phyloP scores from a whole-genome alignment of 1,140 invertebrate genomes.

The Meteorus sp. region DNA sequence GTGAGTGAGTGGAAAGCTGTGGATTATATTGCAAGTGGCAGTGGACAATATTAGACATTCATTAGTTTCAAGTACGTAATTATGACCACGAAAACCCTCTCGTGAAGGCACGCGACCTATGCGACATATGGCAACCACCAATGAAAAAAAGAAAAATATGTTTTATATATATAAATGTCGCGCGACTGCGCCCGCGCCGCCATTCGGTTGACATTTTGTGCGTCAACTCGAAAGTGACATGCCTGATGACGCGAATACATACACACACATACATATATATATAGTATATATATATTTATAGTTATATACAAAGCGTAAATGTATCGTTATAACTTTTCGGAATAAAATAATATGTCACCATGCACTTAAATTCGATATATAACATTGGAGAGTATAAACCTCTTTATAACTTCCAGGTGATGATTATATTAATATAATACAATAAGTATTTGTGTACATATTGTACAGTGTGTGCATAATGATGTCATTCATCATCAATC shows the following conservation, averaged over 20 bases:
- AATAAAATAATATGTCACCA: too few species aligned
- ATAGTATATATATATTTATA: conserved; percentile 8
- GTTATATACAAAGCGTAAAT: too few species aligned
- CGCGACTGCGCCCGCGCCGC: too few species aligned
- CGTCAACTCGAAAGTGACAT: conserved; percentile 18
- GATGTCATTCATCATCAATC: not conserved
- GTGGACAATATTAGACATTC: conserved; percentile 51
- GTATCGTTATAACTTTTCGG: too few species aligned
- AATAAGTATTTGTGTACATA: too few species aligned
- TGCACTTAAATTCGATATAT: too few species aligned
- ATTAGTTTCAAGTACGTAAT: conserved; percentile 51
- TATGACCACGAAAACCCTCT: conserved; percentile 42
- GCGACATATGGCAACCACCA: conserved; percentile 46
- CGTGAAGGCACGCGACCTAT: conserved; percentile 51
- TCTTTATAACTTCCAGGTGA: too few species aligned
- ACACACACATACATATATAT: not conserved
- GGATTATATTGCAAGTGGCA: conserved; percentile 7
- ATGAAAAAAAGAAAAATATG: too few species aligned
- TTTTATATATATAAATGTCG: conserved; percentile 30
- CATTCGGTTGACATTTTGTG: conserved; percentile 30
- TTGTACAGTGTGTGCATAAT: too few species aligned
- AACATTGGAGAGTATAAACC: too few species aligned
- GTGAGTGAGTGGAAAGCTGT: too few species aligned
- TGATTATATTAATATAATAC: too few species aligned
- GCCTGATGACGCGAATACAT: conserved; percentile 1